Base-by-base conservation (phyloP, 2,797 vertebrate genomes). In the Furcifer pardalis region DNA sequence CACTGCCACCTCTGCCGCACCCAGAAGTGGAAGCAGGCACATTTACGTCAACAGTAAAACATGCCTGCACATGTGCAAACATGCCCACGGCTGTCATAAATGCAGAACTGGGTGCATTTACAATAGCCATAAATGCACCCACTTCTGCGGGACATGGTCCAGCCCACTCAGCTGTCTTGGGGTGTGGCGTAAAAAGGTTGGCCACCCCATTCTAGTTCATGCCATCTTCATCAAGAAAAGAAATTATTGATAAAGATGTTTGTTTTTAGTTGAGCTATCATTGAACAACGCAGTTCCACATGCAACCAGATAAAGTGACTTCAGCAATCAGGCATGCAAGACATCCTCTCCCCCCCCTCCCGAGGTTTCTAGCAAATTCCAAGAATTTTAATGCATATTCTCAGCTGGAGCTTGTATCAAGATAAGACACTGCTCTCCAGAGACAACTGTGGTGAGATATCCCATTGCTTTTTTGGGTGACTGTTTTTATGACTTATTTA, bases 391-490 rank as follows among this genome's bases (percentile, higher is more conserved):
- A 71, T 74, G 68, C 65, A 59, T 4, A 59, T 86, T 90, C 82
- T 74, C 52, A 84, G 46, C 46, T 40, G 52, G 35, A 88, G 25
- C 35, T 88, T 89, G 81, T 78, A 79, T 60, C 35, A 86, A 60
- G 42, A 88, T 49, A 19, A 5, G 32, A 0, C 0, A 77, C 59
- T 62, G 68, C 23, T 89, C 56, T 80, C 12, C 52, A 71, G 66
- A 44, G n/a, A 79, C 17, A 59, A 81, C 86, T 90, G 65, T 94
- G 69, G 82, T 62, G 79, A 76, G 32, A 88, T 84, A 40, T 59
- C 85, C 63, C 15, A 84, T 82, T 89, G 44, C n/a, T 37, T 75
- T 75, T 2, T 13, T 13, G 46, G 52, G 17, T 56, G 17, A 17
- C 37, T 66, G 25, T 63, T 7, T 77, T 35, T 40, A 7, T 40